phyloP scores from a whole-genome alignment of 1,140 invertebrate species.

The Drosophila repleta region DNA sequence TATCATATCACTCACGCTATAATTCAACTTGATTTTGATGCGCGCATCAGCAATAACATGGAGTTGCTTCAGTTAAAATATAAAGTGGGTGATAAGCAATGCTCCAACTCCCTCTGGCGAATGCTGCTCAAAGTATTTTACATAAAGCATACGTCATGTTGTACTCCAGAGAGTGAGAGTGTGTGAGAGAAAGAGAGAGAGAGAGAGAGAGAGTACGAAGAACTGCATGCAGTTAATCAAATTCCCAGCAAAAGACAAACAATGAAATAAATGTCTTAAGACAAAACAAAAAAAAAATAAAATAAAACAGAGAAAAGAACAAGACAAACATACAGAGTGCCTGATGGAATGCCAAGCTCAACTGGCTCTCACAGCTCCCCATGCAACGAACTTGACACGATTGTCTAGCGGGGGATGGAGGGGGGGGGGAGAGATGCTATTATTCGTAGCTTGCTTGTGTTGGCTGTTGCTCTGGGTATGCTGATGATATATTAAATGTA shows the following conservation, averaged over 20 bases:
- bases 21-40: conserved; percentile 10
- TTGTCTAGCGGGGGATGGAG: background rate
- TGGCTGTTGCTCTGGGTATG: conserved; percentile 21
- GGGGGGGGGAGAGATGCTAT: background rate
- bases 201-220: background rate
- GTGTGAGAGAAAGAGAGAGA: background rate
- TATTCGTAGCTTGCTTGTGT: background rate
- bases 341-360: conserved; percentile 20
- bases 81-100: conserved; percentile 27
- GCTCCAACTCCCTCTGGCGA: conserved; percentile 5
- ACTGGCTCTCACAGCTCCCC: background rate
- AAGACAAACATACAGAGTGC: conserved; percentile 4
- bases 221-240: conserved; percentile 42
- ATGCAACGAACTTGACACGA: conserved; percentile 20
- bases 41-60: conserved; percentile 5
- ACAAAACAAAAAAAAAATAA: conserved; percentile 52
- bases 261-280: conserved; percentile 45
- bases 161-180: conserved; percentile 9
- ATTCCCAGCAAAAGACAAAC: conserved; percentile 45
- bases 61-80: conserved; percentile 8
- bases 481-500: conserved; percentile 74
- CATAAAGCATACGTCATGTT: conserved; percentile 43
- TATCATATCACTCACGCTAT: background rate
- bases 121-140: conserved; percentile 35
- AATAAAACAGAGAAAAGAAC: too few species aligned